Evolutionary conservation across 2,888 invertebrate species (phyloP), one percentile per base, ranked within the genome.

Genomic region (Amaurobius ferox): DNA sequence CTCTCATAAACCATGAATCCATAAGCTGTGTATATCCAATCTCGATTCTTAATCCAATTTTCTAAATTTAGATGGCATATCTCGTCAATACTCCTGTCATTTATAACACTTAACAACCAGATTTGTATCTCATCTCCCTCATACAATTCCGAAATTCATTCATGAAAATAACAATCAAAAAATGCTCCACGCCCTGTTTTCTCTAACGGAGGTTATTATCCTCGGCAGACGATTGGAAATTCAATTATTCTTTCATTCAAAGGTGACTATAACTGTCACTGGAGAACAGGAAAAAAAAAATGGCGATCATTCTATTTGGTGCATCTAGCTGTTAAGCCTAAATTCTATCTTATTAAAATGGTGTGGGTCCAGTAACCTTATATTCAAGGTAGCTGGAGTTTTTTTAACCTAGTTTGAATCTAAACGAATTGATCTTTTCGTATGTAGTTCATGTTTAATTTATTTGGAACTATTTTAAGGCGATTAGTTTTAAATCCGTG

Each of bases 251-350:
- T 23, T 5, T 23, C 55, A 23, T 55, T 55, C 1, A 55, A 23
- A 44, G 44, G 11, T 55, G 55, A 55, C 55, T 55, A 16, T 23
- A 55, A 55, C 55, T 55, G 55, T 55, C 55, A 55, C 55, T 55
- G 55, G 23, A 23, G 55, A 55, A 55, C 19, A 55, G 55, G 23
- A 35, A n/a, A n/a, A n/a, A n/a, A n/a, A 55, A 55, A 11, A 55
- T 23, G 2, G 55, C 55, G 3, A 55, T 55, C 5, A 55, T 55
- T 23, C 55, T 11, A 44, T 44, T 16, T 2, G 6, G n/a, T 16
- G 44, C 6, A n/a, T n/a, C n/a, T 16, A 5, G 23, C 55, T 44
- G 2, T 16, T 11, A 11, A 13, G 6, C 44, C 23, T 55, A 55
- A n/a, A 23, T 6, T 55, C 3, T 19, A 55, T 55, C 23, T 23